Evolutionary conservation across 2,888 invertebrate genomes (phyloP).

Genomic region (Calliphora vomitoria): DNA sequence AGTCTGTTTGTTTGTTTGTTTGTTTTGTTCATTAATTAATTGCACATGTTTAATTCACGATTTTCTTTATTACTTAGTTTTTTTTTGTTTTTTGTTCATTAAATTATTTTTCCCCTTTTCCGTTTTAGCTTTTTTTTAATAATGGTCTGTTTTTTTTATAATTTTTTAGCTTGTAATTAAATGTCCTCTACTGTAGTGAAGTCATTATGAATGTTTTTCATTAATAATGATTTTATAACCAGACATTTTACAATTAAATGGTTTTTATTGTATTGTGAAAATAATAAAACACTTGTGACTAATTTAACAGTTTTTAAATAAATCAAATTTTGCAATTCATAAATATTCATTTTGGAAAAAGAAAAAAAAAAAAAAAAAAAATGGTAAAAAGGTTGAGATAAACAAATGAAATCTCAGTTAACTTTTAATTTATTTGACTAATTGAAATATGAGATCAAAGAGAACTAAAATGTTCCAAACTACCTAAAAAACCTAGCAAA

Average conservation of each 20-base stretch:
- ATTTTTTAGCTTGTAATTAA: slow-evolving; percentile 16
- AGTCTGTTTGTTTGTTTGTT: not conserved
- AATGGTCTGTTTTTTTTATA: not conserved
- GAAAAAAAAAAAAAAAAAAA: too few relatives aligned
- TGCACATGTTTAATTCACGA: slow-evolving; percentile 57
- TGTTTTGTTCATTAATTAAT: slow-evolving; percentile 55
- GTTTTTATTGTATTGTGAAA: slow-evolving; percentile 21
- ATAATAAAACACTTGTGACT: not conserved
- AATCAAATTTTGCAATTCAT: not conserved
- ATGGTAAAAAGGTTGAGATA: too few relatives aligned
- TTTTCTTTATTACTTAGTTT: slow-evolving; percentile 41
- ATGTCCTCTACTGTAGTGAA: slow-evolving; percentile 19
- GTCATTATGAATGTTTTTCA: slow-evolving; percentile 44
- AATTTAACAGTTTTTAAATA: not conserved
- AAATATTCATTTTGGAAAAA: too few relatives aligned
- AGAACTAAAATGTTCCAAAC: too few relatives aligned
- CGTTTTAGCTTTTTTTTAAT: not conserved
- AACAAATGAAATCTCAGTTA: too few relatives aligned
- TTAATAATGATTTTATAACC: slow-evolving; percentile 60
- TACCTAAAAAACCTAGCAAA: too few relatives aligned
- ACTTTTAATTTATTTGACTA: too few relatives aligned
- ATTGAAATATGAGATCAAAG: too few relatives aligned
- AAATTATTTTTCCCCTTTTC: slow-evolving; percentile 16
- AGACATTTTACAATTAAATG: slow-evolving; percentile 46
- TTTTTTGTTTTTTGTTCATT: slow-evolving; percentile 8